Conservation (phyloP, 2,797 vertebrate species). For the Apodemus agrarius region DNA sequence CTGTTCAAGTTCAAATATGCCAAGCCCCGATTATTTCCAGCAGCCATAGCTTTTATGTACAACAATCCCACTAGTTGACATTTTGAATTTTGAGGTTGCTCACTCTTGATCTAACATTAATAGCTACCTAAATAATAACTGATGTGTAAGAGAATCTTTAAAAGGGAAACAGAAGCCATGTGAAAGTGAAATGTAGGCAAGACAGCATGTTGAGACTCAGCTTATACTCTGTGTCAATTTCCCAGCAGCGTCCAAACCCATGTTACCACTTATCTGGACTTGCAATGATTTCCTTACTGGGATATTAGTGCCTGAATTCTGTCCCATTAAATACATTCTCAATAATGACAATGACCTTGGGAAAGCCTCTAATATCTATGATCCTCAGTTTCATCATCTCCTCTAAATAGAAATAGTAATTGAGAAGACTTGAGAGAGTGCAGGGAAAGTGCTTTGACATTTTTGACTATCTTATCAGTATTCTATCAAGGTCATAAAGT, state of each 20-base stretch:
- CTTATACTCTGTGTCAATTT: neutral
- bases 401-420: slow-evolving; percentile 69
- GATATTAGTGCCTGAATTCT: neutral
- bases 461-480: slow-evolving; percentile 17
- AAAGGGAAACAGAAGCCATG: neutral
- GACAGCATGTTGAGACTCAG: neutral
- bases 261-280: neutral
- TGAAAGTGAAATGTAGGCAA: neutral
- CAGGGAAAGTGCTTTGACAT: neutral
- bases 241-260: neutral
- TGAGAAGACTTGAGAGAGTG: slow-evolving; percentile 53
- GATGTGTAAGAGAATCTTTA: neutral
- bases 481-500: neutral
- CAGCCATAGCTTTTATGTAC: neutral
- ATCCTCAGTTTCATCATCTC: slow-evolving; percentile 70
- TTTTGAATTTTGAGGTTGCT: neutral
- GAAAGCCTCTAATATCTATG: slow-evolving; percentile 74
- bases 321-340: neutral
- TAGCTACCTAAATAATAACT: neutral
- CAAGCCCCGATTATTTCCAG: neutral
- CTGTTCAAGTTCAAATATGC: slow-evolving; percentile 12
- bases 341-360: slow-evolving; percentile 52
- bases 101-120: neutral
- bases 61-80: neutral
- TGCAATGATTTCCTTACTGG: neutral